Evolutionary conservation across 2,888 invertebrate genomes (phyloP).

Genomic region (Temnothorax ravouxi): DNA sequence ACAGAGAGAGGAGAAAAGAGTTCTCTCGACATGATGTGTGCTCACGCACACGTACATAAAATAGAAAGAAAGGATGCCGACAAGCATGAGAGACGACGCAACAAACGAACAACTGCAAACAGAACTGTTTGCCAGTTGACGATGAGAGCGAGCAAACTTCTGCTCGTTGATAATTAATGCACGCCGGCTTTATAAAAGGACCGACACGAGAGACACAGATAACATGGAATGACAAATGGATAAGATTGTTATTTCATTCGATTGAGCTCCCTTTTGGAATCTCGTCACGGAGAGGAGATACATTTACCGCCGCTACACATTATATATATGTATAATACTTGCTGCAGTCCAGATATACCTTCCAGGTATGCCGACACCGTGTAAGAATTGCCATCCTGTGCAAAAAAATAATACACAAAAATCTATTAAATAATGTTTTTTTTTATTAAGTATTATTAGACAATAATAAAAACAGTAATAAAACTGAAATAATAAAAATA

Average conservation of each 20-base stretch:
- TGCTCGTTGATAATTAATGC: slow-evolving; percentile 66
- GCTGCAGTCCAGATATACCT: slow-evolving; percentile 39
- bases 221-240: not conserved
- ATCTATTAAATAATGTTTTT: not conserved
- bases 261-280: not conserved
- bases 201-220: slow-evolving; percentile 40
- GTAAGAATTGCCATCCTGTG: slow-evolving; percentile 53
- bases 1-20: not conserved
- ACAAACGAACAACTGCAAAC: slow-evolving; percentile 66
- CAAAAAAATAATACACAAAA: not conserved
- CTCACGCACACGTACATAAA: not conserved
- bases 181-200: slow-evolving; percentile 50
- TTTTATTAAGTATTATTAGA: not conserved
- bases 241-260: not conserved
- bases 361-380: slow-evolving; percentile 44
- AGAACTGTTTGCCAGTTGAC: slow-evolving; percentile 76
- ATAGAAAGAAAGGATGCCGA: slow-evolving; percentile 9
- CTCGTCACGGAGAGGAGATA: not conserved
- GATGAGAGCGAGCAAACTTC: slow-evolving; percentile 66
- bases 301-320: slow-evolving; percentile 47
- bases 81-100: slow-evolving; percentile 56
- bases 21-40: not conserved
- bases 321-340: not conserved
- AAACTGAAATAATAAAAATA: not conserved
- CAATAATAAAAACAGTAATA: not conserved